Conservation (phyloP, 1,140 invertebrate species). For the Scaptomyza hsui region DNA sequence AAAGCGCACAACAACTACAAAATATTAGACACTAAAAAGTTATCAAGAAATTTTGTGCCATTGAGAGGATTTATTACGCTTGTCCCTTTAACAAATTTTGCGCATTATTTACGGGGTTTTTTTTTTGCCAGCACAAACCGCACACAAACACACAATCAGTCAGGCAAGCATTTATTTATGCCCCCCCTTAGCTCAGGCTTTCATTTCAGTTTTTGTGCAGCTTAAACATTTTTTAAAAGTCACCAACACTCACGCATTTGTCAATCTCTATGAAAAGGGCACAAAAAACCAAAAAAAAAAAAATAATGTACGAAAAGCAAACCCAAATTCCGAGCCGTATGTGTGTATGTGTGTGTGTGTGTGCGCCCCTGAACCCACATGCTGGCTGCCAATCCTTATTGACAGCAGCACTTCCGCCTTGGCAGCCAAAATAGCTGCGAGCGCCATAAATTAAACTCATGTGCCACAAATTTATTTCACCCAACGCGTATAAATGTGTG, state of each 20-base stretch:
- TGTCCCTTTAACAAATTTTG: constrained; percentile 81
- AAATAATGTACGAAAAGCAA: constrained; percentile 10
- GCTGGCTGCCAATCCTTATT: constrained; percentile 79
- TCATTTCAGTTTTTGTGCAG: constrained; percentile 70
- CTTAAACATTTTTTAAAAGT: constrained; percentile 81
- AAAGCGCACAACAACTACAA: constrained; percentile 44
- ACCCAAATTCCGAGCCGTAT: constrained; percentile 13
- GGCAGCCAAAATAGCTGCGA: constrained; percentile 81
- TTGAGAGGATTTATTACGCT: constrained; percentile 79
- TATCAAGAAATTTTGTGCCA: constrained; percentile 75
- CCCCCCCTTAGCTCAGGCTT: constrained; percentile 57
- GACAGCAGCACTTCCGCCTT: constrained; percentile 79
- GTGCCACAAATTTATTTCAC: constrained; percentile 68
- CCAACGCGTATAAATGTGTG: constrained; percentile 16
- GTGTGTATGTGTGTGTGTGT: background rate
- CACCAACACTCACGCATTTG: constrained; percentile 79
- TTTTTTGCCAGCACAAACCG: constrained; percentile 34
- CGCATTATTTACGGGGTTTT: constrained; percentile 73
- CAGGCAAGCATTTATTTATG: constrained; percentile 37
- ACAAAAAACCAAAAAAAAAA: background rate
- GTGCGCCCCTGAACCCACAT: constrained; percentile 43
- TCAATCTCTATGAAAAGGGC: constrained; percentile 70
- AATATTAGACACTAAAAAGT: constrained; percentile 74
- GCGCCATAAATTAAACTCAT: constrained; percentile 77
- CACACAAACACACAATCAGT: constrained; percentile 17